phyloP scores from a whole-genome alignment of 2,113 vertebrate species.

The Cavia aperea region DNA sequence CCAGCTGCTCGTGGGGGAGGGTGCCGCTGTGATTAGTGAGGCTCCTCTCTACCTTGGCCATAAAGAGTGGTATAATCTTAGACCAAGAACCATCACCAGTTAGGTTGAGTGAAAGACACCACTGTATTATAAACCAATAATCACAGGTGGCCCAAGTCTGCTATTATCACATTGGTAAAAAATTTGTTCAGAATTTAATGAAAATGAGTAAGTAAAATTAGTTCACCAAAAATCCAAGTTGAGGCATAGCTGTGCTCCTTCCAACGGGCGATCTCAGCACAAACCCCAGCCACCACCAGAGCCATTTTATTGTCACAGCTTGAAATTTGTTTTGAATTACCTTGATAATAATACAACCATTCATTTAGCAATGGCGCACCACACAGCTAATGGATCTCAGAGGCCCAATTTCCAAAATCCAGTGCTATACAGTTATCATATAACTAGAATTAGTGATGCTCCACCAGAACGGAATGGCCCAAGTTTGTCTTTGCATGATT shows the following conservation, averaged over 20 bases:
- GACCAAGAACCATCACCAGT: background rate
- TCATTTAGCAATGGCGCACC: background rate
- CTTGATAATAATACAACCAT: background rate
- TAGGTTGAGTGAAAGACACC: background rate
- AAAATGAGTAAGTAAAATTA: constrained; percentile 33
- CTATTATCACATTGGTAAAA: background rate
- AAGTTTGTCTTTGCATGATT: background rate
- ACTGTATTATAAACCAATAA: background rate
- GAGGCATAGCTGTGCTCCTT: background rate
- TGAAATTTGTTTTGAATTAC: constrained; percentile 54
- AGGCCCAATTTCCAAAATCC: constrained; percentile 15
- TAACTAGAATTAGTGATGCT: background rate
- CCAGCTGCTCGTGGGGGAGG: fast-evolving
- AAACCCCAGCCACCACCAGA: background rate
- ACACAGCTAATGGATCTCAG: background rate
- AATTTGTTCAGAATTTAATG: constrained; percentile 33
- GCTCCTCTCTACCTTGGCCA: background rate
- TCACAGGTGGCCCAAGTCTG: background rate
- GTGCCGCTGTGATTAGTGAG: fast-evolving
- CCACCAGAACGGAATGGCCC: background rate
- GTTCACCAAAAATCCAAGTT: background rate
- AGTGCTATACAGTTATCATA: fast-evolving
- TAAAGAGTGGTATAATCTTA: fast-evolving
- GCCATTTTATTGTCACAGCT: constrained; percentile 36
- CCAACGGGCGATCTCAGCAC: background rate